These are phyloP conservation scores for Philypnodon macrostomus DNA, from an alignment of 2,797 vertebrate species.

Conservation along the genomic window DNA sequence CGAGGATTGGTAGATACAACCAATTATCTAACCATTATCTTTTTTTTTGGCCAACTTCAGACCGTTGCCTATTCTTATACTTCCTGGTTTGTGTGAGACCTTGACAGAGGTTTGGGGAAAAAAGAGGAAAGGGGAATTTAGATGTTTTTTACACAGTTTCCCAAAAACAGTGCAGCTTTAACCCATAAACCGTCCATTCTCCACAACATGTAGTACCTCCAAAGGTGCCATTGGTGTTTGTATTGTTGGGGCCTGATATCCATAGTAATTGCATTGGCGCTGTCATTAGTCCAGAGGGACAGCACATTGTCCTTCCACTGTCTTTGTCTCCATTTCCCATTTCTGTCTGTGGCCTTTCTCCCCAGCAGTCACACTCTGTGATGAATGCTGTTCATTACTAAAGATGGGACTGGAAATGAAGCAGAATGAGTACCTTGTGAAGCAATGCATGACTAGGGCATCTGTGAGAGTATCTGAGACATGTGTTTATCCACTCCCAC, in stretches of 20 bases:
- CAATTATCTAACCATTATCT: no score
- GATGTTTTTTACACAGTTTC: no score
- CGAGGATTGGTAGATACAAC: no score
- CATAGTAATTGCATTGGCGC: constrained; percentile 35
- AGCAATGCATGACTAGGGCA: constrained; percentile 32
- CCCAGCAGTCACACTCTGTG: constrained; percentile 24
- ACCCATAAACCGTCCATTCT: constrained; percentile 23
- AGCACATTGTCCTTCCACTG: constrained; percentile 30
- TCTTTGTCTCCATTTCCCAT: constrained; percentile 21
- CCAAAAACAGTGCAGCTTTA: constrained; percentile 8
- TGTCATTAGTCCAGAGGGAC: constrained; percentile 40
- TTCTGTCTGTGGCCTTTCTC: constrained; percentile 5
- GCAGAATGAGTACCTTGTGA: constrained; percentile 46
- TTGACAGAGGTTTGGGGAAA: no score
- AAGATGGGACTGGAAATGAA: constrained; percentile 47
- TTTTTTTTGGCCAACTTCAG: no score
- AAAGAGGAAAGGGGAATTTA: no score
- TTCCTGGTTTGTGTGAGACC: no score
- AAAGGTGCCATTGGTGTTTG: constrained; percentile 23
- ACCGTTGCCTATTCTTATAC: no score
- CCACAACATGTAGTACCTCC: constrained; percentile 23
- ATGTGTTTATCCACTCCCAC: constrained; percentile 55
- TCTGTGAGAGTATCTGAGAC: constrained; percentile 39
- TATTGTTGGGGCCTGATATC: constrained; percentile 23
- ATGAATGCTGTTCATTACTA: constrained; percentile 57